Evolutionary conservation across 2,888 invertebrate species (phyloP), one percentile per base, ranked within the genome.

Genomic region (Synanthedon vespiformis): DNA sequence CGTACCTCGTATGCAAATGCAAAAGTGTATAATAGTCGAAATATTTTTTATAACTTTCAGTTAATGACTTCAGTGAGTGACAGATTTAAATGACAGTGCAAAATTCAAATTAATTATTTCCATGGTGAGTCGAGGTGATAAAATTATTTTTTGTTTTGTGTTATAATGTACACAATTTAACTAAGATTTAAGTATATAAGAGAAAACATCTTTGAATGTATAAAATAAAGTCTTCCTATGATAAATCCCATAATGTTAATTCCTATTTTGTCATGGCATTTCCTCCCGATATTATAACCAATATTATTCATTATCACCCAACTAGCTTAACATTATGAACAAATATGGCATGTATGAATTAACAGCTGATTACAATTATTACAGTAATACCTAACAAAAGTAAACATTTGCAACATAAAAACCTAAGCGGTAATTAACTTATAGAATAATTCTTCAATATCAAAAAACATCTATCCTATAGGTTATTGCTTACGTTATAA

Each of bases 401-500:
- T 81, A 76, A 84, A 80, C 82, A 80, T 72, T 80, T 80, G 84
- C 86, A 85, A 85, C 78, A 76, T 69, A 60, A 55, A 54, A 83
- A 78, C 74, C 80, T 84, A 85, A 85, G 84, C 84, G 78, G 65
- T 73, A 77, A 79, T 80, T 81, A 79, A 84, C 80, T 80, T 85
- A 85, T 67, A 34, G 74, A 80, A 80, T 86, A 86, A 76, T 85
- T 80, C 78, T 34, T 86, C 86, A 86, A 86, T 86, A 87, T 86
- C 85, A 87, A 87, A 22, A 22, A 87, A 86, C 82, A 75, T 83
- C 82, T 83, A 86, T 79, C 72, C 85, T 86, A 86, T 71, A 81
- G 83, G 80, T 85, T 86, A 86, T 86, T 85, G 86, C 87, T 85
- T 86, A 84, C 77, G 76, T 76, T 76, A 78, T 77, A 80, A 34